Evolutionary conservation across 2,113 vertebrate genomes (phyloP).

Genomic region (Thomomys bottae): DNA sequence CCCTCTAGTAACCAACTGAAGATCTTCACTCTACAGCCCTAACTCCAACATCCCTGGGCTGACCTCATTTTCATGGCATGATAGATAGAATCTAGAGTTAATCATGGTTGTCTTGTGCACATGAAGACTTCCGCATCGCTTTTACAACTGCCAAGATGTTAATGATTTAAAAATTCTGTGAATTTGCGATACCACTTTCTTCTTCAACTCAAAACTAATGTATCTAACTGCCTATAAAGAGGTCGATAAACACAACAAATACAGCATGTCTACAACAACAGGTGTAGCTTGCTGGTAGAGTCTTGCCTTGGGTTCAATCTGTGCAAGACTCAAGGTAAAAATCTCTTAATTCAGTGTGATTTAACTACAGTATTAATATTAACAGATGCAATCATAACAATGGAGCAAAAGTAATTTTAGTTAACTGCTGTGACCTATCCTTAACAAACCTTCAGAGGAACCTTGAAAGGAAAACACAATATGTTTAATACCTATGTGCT

Average conservation of each 20-base stretch:
- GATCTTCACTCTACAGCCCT: background rate
- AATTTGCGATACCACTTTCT: background rate
- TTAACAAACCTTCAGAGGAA: constrained; percentile 6
- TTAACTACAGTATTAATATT: background rate
- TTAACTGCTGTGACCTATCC: constrained; percentile 2
- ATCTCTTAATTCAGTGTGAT: background rate
- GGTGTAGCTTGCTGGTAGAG: too few relatives aligned
- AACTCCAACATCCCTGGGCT: background rate
- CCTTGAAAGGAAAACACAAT: constrained; percentile 18
- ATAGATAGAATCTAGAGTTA: background rate
- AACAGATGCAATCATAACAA: background rate
- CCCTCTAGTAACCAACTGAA: background rate
- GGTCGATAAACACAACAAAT: background rate
- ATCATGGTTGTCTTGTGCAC: background rate
- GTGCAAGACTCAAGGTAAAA: background rate
- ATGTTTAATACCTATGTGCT: background rate
- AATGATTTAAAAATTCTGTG: background rate
- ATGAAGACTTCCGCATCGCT: background rate
- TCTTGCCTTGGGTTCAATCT: too few relatives aligned
- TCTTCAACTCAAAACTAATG: background rate
- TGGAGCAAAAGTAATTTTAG: background rate
- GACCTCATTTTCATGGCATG: background rate
- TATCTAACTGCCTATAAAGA: background rate
- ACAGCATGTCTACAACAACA: background rate
- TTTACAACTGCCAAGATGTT: background rate